These are phyloP conservation scores for Drosophila punjabiensis DNA, from an alignment of 1,140 invertebrate genomes.

Conservation along the genomic window DNA sequence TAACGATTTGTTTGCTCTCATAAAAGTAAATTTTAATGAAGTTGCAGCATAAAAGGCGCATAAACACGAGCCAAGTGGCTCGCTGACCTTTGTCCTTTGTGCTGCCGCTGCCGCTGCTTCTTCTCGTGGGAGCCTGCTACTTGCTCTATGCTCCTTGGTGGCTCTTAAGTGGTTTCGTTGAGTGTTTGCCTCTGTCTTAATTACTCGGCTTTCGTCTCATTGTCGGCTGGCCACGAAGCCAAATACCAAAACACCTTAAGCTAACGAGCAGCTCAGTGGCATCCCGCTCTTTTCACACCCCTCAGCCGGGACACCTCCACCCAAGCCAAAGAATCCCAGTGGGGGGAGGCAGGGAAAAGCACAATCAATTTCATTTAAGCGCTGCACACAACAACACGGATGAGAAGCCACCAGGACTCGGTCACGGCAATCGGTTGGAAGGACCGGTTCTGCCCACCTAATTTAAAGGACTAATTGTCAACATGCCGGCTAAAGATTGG, in stretches of 20 bases:
- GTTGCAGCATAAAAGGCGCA: constrained; percentile 74
- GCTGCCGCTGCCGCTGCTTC: not conserved
- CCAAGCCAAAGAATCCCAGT: not conserved
- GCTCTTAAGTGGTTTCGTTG: constrained; percentile 30
- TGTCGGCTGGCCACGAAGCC: constrained; percentile 39
- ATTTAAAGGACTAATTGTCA: constrained; percentile 79
- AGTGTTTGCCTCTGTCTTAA: constrained; percentile 57
- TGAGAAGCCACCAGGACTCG: constrained; percentile 23
- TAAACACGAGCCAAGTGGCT: constrained; percentile 49
- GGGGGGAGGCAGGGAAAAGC: constrained; percentile 49
- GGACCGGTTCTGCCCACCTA: constrained; percentile 45
- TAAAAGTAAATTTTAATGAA: constrained; percentile 79
- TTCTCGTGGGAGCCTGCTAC: not conserved
- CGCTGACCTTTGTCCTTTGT: constrained; percentile 51
- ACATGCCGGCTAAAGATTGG: constrained; percentile 31
- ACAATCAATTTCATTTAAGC: constrained; percentile 62
- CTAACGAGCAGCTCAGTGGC: constrained; percentile 42
- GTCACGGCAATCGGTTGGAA: not conserved
- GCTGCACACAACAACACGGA: constrained; percentile 1
- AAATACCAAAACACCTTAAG: constrained; percentile 57
- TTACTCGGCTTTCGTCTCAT: constrained; percentile 50
- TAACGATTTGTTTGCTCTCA: constrained; percentile 66
- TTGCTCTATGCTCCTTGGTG: constrained; percentile 13
- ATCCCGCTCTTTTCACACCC: not conserved
- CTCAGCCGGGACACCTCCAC: not conserved